Conservation (phyloP, 2,888 invertebrate genomes). For the Dasypogon diadema region DNA sequence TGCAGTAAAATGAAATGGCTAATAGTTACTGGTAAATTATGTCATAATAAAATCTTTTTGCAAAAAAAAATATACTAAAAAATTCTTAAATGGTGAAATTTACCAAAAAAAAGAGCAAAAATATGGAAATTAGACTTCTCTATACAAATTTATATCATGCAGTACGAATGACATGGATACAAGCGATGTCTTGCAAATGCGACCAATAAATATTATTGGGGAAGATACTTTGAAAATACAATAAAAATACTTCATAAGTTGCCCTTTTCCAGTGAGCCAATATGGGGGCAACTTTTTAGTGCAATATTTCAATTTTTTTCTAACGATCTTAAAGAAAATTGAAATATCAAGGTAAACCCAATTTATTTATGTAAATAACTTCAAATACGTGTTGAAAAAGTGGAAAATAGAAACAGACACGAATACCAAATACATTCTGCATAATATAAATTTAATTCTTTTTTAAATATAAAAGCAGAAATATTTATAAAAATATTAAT, state of each 20-base stretch:
- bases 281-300: slow-evolving; percentile 45
- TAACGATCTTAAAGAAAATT: slow-evolving; percentile 10
- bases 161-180: neutral
- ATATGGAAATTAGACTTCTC: slow-evolving; percentile 8
- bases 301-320: slow-evolving; percentile 2
- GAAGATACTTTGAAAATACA: neutral
- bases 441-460: slow-evolving; percentile 46
- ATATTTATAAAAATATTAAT: slow-evolving; percentile 53
- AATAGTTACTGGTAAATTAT: neutral
- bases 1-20: slow-evolving; percentile 45
- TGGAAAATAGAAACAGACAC: neutral
- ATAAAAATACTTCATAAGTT: slow-evolving; percentile 18
- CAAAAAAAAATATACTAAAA: slow-evolving; percentile 12
- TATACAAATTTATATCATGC: slow-evolving; percentile 42
- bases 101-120: slow-evolving; percentile 19
- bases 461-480: slow-evolving; percentile 49
- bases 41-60: slow-evolving; percentile 10
- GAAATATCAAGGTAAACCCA: slow-evolving; percentile 34
- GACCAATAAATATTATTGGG: slow-evolving; percentile 15
- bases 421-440: slow-evolving; percentile 15
- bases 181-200: neutral
- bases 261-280: slow-evolving; percentile 51
- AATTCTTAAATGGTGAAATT: slow-evolving; percentile 17
- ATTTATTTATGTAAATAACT: slow-evolving; percentile 26
- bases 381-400: neutral